Evolutionary conservation across 2,888 invertebrate species (phyloP), one percentile per base, ranked within the genome.

Genomic region (Resseliella maxima): DNA sequence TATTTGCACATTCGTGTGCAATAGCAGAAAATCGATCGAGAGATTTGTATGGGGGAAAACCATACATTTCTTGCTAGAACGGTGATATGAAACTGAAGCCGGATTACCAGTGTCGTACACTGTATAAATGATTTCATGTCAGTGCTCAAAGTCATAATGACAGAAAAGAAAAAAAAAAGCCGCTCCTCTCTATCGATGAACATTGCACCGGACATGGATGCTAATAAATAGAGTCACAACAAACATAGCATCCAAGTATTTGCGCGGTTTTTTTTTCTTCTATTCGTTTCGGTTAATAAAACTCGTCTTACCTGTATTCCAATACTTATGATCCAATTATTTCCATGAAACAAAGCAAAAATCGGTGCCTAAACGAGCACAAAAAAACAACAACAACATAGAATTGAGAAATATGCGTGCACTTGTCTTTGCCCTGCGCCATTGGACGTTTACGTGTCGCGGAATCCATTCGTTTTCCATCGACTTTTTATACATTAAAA

Each of bases 281-380:
- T n/a, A n/a, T n/a, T 50, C 50, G 50, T 18, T n/a, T 59, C 12
- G 59, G 35, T 72, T 72, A n/a, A 31, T 35, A 72, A 72, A 72
- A 72, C 72, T 72, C 35, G 72, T 72, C 72, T 72, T 72, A 72
- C 72, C 35, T 35, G 72, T 72, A 72, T 72, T 72, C 46, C 31
- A 72, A 31, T 72, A 35, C 72, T 72, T 72, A 72, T 72, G 72
- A n/a, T 72, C 72, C 72, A 72, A 35, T 72, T 72, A 31, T 72
- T 31, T 72, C 72, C 72, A 72, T 31, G 72, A 72, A 72, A 31
- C 46, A 50, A 50, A 50, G 12, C 41, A 12, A 12, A 5, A 18
- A 8, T 15, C 18, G 46, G n/a, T n/a, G n/a, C n/a, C n/a, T n/a
- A n/a, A n/a, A n/a, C n/a, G n/a, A n/a, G n/a, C n/a, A n/a, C n/a